These are phyloP conservation scores for Geotrypetes seraphini DNA, from an alignment of 2,797 vertebrate species.

Conservation along the genomic window DNA sequence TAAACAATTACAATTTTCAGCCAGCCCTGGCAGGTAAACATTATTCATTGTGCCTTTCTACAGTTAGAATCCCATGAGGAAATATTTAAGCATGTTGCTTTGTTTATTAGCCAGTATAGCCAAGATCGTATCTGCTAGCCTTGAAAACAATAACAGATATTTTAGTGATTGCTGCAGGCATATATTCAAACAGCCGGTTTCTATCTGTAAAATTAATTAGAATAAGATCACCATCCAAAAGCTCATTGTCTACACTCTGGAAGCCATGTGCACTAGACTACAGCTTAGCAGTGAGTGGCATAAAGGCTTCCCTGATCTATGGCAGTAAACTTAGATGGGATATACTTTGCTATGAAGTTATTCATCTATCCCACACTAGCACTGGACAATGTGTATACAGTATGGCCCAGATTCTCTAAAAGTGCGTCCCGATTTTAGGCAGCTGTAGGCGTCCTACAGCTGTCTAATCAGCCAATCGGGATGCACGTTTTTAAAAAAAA, in stretches of 20 bases:
- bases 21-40: constrained; percentile 56
- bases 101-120: constrained; percentile 52
- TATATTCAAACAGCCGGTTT: constrained; percentile 62
- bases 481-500: no score
- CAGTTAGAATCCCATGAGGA: constrained; percentile 39
- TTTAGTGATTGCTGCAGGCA: constrained; percentile 46
- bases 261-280: constrained; percentile 39
- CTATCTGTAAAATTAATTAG: constrained; percentile 62
- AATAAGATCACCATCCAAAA: no score
- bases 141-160: constrained; percentile 57
- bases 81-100: constrained; percentile 48
- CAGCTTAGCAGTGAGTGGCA: constrained; percentile 42
- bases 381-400: background rate
- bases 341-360: constrained; percentile 17
- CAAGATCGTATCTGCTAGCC: constrained; percentile 47
- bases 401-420: no score
- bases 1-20: constrained; percentile 56
- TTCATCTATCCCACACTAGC: constrained; percentile 8
- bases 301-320: constrained; percentile 19
- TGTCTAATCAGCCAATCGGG: no score
- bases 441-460: no score
- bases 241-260: constrained; percentile 30
- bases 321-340: constrained; percentile 24
- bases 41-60: constrained; percentile 51
- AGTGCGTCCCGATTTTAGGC: no score